These are phyloP conservation scores for Setophaga petechia DNA, from an alignment of 2,113 vertebrate genomes.

Conservation along the genomic window DNA sequence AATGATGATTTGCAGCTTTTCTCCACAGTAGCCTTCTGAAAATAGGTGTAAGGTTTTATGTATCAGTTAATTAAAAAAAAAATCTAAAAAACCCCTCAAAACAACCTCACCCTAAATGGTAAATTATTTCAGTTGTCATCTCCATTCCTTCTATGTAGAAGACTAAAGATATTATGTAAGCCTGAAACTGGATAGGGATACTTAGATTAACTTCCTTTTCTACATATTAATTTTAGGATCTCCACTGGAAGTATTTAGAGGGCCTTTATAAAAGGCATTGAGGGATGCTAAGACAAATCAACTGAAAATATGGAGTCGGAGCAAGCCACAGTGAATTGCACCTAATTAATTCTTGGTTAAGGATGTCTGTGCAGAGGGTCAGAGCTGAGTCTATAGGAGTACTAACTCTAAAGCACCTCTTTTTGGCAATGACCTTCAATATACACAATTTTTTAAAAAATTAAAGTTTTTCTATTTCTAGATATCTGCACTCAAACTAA, in stretches of 20 bases:
- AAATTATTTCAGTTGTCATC: not conserved
- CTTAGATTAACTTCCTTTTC: not conserved
- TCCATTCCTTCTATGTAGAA: not conserved
- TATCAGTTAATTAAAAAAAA: not conserved
- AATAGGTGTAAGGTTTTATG: not conserved
- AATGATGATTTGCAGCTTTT: not conserved
- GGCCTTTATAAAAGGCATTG: not conserved
- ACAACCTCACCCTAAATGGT: not conserved
- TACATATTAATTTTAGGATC: not conserved
- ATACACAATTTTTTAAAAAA: not conserved
- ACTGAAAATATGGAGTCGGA: not conserved
- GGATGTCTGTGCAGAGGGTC: not conserved
- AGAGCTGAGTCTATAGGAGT: not conserved
- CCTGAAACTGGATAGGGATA: not conserved
- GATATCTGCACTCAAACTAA: not conserved
- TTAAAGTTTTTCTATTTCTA: not conserved
- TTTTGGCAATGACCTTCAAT: not conserved
- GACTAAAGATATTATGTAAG: not conserved
- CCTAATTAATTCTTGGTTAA: not conserved
- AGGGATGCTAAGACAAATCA: not conserved
- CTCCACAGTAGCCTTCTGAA: not conserved
- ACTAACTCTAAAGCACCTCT: not conserved
- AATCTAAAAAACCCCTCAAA: not conserved
- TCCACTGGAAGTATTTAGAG: not conserved
- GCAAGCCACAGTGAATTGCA: not conserved